phyloP scores from a whole-genome alignment of 2,113 vertebrate species.

The Aptenodytes forsteri region DNA sequence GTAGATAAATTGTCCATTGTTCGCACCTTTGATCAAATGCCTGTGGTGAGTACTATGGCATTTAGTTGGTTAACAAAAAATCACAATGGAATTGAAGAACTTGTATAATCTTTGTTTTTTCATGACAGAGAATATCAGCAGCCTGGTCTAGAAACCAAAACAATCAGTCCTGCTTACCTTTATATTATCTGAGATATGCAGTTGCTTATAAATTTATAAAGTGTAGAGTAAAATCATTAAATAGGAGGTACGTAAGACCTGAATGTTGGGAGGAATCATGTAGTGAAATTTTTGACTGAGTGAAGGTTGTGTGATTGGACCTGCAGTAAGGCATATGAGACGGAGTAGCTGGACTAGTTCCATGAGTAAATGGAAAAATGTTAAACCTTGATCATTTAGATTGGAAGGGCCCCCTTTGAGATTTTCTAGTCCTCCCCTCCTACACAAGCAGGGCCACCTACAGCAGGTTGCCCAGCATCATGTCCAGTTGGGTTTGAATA shows the following conservation, averaged over 20 bases:
- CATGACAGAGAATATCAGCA: background rate
- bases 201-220: background rate
- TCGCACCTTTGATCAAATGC: constrained; percentile 84
- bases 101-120: background rate
- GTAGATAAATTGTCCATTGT: constrained; percentile 85
- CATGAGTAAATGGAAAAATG: background rate
- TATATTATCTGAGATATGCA: background rate
- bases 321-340: background rate
- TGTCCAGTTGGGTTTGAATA: background rate
- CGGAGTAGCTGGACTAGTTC: background rate
- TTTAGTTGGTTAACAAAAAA: background rate
- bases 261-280: background rate
- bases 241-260: background rate
- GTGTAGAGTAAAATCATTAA: background rate
- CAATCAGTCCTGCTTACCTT: background rate
- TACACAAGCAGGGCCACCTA: background rate
- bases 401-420: background rate
- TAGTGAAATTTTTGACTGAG: background rate
- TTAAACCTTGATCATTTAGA: background rate
- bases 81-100: background rate
- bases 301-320: background rate
- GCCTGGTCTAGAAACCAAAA: background rate
- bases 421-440: background rate
- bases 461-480: background rate
- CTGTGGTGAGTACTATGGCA: constrained; percentile 77